Conservation (phyloP, 2,113 vertebrate species). For the Suncus etruscus region DNA sequence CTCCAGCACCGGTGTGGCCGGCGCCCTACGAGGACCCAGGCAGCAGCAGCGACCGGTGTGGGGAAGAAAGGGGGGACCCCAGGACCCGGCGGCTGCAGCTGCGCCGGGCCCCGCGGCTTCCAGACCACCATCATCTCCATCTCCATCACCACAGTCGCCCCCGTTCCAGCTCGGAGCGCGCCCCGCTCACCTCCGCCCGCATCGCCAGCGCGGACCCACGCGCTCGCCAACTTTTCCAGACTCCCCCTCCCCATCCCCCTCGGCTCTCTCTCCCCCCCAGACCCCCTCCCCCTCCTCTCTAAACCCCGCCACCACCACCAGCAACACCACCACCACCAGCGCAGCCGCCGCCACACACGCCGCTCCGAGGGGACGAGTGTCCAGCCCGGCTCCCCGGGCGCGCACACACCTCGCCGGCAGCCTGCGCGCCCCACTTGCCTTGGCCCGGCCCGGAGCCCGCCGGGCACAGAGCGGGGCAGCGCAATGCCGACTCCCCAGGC, state of each 20-base stretch:
- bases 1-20: conserved; percentile 48
- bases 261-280: background rate
- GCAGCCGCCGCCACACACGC: conserved; percentile 65
- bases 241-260: conserved; percentile 70
- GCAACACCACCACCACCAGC: conserved; percentile 71
- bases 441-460: conserved; percentile 16
- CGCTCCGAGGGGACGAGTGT: conserved; percentile 66
- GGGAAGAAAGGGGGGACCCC: background rate
- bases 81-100: background rate
- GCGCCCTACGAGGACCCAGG: conserved; percentile 56
- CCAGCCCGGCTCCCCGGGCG: conserved; percentile 72
- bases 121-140: too few relatives aligned
- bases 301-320: conserved; percentile 78
- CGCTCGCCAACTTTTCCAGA: conserved; percentile 82
- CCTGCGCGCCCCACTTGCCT: background rate
- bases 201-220: conserved; percentile 77
- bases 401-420: conserved; percentile 38
- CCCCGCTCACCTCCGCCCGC: conserved; percentile 66
- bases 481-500: conserved; percentile 49
- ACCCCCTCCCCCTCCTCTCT: conserved; percentile 72
- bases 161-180: conserved; percentile 64
- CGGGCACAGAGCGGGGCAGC: conserved; percentile 14
- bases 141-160: background rate
- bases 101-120: background rate
- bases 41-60: background rate